Percentiles rank a stretch among this genome's conserved stretches.
phyloP scores from a whole-genome alignment of 2,113 vertebrate species.

The Arothron firmamentum region DNA sequence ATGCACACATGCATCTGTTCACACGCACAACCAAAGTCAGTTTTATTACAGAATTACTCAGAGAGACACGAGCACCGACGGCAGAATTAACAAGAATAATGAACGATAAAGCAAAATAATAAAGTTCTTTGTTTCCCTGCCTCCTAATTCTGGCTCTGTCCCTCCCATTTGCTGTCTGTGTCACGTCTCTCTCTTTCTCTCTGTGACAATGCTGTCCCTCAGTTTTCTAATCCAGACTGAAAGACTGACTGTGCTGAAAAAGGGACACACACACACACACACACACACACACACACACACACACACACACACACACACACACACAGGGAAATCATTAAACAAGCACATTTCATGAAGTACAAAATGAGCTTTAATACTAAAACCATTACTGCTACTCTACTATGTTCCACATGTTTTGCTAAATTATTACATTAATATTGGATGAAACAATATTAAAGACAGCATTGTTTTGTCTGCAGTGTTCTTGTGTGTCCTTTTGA shows the following conservation, averaged over 20 bases:
- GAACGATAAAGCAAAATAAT: slow-evolving; percentile 13
- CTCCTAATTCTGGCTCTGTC: slow-evolving; percentile 17
- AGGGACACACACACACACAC: slow-evolving; percentile 28
- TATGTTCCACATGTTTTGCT: too few relatives aligned
- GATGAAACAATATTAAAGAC: background rate
- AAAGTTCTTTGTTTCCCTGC: slow-evolving; percentile 34
- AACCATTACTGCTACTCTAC: too few relatives aligned
- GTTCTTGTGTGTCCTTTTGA: too few relatives aligned
- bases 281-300: slow-evolving; percentile 39
- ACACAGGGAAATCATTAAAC: slow-evolving; percentile 40
- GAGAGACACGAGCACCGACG: slow-evolving; percentile 1
- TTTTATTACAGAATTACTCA: background rate
- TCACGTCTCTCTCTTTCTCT: slow-evolving; percentile 15
- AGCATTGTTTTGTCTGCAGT: background rate
- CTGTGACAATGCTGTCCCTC: slow-evolving; percentile 61
- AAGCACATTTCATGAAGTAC: slow-evolving; percentile 22
- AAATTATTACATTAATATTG: too few relatives aligned
- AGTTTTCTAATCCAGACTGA: slow-evolving; percentile 61
- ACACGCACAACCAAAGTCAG: background rate
- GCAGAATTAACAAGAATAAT: slow-evolving; percentile 5
- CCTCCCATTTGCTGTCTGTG: slow-evolving; percentile 16
- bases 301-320: slow-evolving; percentile 23
- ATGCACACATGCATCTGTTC: background rate
- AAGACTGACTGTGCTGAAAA: slow-evolving; percentile 63
- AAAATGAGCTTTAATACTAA: background rate